These are phyloP conservation scores for Acanthopleura granulata DNA, from an alignment of 2,888 invertebrate genomes.

Conservation along the genomic window DNA sequence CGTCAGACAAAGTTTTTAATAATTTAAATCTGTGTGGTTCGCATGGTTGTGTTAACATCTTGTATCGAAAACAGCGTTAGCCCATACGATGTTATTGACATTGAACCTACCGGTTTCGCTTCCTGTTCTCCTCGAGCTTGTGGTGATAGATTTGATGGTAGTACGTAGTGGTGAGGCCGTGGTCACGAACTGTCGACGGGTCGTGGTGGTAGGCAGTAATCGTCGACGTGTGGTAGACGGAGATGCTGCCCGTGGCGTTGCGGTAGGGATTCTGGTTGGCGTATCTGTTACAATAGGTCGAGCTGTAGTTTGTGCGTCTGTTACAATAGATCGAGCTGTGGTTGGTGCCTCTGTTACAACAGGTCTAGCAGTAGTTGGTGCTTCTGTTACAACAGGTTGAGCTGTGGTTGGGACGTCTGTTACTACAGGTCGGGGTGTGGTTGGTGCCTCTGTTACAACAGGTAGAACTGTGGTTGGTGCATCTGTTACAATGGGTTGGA, in stretches of 20 bases:
- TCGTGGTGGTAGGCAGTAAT: neutral
- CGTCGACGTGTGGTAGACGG: too few species aligned
- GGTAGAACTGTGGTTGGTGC: neutral
- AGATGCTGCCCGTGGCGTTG: too few species aligned
- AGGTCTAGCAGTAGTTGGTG: neutral
- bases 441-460: neutral
- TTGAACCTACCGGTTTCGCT: too few species aligned
- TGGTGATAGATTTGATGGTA: neutral
- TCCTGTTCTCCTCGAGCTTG: neutral
- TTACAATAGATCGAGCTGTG: neutral
- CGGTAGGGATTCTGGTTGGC: neutral
- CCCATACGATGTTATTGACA: too few species aligned
- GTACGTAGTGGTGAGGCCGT: neutral
- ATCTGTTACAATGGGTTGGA: neutral
- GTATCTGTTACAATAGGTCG: neutral
- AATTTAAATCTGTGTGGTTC: too few species aligned
- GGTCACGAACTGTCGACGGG: neutral
- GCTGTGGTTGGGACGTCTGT: neutral
- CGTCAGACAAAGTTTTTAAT: too few species aligned
- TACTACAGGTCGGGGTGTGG: neutral
- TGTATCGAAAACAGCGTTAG: too few species aligned
- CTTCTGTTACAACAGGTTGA: constrained; percentile 2
- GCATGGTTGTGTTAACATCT: too few species aligned
- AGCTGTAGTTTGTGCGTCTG: neutral
- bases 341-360: neutral